Conservation (phyloP, 2,113 vertebrate genomes). For the Arothron firmamentum region DNA sequence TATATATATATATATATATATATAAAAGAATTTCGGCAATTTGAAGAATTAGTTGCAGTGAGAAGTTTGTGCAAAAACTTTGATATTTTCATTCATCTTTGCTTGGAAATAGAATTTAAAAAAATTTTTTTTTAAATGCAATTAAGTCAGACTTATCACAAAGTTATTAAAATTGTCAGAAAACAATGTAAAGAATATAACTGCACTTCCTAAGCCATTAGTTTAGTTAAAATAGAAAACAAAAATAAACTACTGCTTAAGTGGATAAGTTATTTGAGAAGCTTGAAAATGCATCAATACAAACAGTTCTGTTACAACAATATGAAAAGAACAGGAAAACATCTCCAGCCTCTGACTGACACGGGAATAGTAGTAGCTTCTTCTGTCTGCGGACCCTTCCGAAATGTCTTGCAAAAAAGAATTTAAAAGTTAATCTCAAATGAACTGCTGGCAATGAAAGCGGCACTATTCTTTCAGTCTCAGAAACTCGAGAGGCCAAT, state of each 20-base stretch:
- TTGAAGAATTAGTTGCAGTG: too few species aligned
- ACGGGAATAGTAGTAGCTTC: not conserved
- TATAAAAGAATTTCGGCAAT: too few species aligned
- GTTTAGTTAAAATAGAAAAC: not conserved
- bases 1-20: too few species aligned
- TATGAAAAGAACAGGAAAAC: not conserved
- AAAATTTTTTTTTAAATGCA: too few species aligned
- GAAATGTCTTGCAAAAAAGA: constrained; percentile 40
- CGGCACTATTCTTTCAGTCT: constrained; percentile 60
- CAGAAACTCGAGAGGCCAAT: constrained; percentile 67
- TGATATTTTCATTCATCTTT: too few species aligned
- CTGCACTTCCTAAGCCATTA: too few species aligned
- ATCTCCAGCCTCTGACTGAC: not conserved
- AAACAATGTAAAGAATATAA: constrained; percentile 36
- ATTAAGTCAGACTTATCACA: constrained; percentile 58
- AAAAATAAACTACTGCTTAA: not conserved
- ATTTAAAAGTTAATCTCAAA: constrained; percentile 54
- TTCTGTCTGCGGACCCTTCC: constrained; percentile 22
- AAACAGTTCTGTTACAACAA: not conserved
- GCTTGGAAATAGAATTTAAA: too few species aligned
- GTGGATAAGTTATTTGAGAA: too few species aligned
- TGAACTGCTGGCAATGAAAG: constrained; percentile 67
- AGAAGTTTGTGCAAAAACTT: too few species aligned
- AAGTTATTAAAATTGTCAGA: constrained; percentile 76
- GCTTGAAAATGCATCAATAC: too few species aligned